Evolutionary conservation across 2,797 vertebrate species (phyloP).

Genomic region (Brachyalestes nurse): DNA sequence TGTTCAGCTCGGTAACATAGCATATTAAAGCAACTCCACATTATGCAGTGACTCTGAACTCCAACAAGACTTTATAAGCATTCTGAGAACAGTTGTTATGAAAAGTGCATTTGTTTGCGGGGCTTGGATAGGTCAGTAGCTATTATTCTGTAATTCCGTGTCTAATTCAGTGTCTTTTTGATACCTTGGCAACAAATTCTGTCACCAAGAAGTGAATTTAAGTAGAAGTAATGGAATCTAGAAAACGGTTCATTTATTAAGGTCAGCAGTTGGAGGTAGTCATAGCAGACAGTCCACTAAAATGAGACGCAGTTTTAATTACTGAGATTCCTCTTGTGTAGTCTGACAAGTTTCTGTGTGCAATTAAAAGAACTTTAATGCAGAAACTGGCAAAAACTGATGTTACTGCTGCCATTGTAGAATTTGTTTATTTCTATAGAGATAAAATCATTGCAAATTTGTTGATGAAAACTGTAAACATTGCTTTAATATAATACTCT

Average conservation of each 20-base stretch:
- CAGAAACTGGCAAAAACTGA: neutral
- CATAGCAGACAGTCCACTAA: neutral
- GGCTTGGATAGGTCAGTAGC: neutral
- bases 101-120: neutral
- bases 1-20: no score
- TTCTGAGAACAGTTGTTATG: neutral
- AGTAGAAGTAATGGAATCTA: conserved; percentile 7
- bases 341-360: conserved; percentile 6
- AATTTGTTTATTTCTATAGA: neutral
- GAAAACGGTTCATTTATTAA: neutral
- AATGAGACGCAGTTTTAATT: neutral
- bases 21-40: neutral
- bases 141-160: neutral
- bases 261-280: neutral
- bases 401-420: neutral
- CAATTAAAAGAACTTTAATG: neutral
- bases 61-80: neutral
- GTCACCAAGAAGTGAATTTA: neutral
- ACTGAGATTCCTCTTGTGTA: neutral
- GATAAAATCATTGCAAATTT: neutral
- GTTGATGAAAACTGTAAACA: neutral
- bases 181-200: neutral
- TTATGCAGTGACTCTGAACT: neutral
- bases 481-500: no score
- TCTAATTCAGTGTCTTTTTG: neutral